Conservation (phyloP, 2,113 vertebrate genomes). For the Chaetodon auriga region DNA sequence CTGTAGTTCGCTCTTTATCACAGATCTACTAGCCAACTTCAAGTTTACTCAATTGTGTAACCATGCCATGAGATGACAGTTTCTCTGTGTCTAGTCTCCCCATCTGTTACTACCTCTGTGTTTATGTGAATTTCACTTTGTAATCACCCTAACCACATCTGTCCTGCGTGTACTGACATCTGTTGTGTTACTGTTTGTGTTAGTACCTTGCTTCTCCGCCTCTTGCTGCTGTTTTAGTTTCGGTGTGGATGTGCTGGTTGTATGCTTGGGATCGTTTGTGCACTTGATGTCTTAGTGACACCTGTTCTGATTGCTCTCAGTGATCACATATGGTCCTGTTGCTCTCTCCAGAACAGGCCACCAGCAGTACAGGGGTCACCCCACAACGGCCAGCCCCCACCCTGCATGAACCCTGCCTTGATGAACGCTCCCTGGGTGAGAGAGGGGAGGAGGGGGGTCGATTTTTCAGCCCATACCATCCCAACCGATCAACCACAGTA, state of each 20-base stretch:
- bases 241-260: neutral
- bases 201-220: neutral
- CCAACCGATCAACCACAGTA: neutral
- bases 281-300: neutral
- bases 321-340: conserved; percentile 67
- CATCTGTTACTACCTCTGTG: conserved; percentile 11
- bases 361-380: conserved; percentile 81
- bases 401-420: conserved; percentile 84
- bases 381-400: conserved; percentile 76
- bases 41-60: neutral
- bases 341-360: conserved; percentile 85
- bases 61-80: neutral
- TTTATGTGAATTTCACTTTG: conserved; percentile 12
- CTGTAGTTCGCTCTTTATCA: neutral
- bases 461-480: conserved; percentile 14
- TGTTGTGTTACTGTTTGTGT: conserved; percentile 13
- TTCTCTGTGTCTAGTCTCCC: neutral
- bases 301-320: conserved; percentile 26
- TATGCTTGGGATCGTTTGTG: neutral
- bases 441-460: conserved; percentile 40
- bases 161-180: conserved; percentile 20
- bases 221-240: neutral
- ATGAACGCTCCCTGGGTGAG: conserved; percentile 87
- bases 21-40: neutral
- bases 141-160: neutral